Evolutionary conservation across 2,113 vertebrate genomes (phyloP).

Genomic region (Cettia cetti): DNA sequence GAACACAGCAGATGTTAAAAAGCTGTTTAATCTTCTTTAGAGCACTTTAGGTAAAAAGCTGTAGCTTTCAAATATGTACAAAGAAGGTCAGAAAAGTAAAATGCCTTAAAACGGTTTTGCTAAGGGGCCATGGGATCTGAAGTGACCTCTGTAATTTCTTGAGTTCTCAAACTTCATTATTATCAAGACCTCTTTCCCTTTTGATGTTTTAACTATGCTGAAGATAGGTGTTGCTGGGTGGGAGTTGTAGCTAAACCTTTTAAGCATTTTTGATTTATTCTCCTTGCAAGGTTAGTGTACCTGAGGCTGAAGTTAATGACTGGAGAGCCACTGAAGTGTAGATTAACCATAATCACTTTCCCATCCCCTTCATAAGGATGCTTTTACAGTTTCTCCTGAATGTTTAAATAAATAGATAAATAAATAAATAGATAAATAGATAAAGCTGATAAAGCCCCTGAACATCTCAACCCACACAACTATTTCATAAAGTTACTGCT

Average conservation of each 20-base stretch:
- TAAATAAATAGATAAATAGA: neutral
- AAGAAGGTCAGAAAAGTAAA: constrained; percentile 42
- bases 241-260: neutral
- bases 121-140: neutral
- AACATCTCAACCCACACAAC: neutral
- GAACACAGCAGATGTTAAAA: constrained; percentile 43
- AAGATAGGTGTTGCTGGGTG: constrained; percentile 4
- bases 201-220: neutral
- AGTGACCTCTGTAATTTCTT: constrained; percentile 10
- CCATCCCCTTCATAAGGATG: neutral
- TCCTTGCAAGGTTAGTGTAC: neutral
- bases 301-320: constrained; percentile 17
- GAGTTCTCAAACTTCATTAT: neutral
- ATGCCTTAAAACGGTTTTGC: constrained; percentile 21
- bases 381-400: neutral
- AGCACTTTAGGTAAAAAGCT: constrained; percentile 33
- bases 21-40: constrained; percentile 52
- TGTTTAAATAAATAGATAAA: neutral
- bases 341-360: neutral
- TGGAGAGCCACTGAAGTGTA: neutral
- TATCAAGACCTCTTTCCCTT: neutral
- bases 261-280: constrained; percentile 23
- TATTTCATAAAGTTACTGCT: neutral
- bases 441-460: too few species aligned
- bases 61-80: constrained; percentile 26